A percentile compares a stretch with the other conserved stretches of the same genome.
Conservation (phyloP, 2,113 vertebrate species). For the Tympanuchus pallidicinctus region DNA sequence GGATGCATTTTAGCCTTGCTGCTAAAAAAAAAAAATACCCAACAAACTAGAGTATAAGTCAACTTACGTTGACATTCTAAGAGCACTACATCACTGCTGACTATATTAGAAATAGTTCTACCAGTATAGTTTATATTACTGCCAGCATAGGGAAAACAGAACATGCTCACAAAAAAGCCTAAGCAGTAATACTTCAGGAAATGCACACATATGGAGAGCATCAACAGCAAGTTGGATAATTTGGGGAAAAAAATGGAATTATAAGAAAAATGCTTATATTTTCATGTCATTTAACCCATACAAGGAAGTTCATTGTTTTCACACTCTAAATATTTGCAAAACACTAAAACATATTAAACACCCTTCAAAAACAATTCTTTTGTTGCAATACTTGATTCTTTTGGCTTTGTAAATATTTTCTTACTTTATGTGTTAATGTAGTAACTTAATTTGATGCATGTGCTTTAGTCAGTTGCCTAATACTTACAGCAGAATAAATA, state of each 20-base stretch:
- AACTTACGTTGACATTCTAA: constrained; percentile 4
- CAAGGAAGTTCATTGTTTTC: constrained; percentile 8
- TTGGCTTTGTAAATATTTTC: neutral
- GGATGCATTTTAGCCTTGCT: neutral
- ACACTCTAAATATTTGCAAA: constrained; percentile 9
- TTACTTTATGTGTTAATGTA: neutral
- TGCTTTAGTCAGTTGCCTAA: neutral
- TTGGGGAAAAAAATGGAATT: neutral
- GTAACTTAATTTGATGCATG: neutral
- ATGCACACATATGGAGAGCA: neutral
- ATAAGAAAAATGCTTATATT: neutral
- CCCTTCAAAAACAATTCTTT: neutral
- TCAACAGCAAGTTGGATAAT: neutral
- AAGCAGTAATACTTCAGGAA: neutral
- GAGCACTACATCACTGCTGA: neutral
- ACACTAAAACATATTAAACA: neutral
- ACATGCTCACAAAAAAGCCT: neutral
- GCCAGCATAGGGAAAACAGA: neutral
- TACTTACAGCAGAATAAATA: neutral
- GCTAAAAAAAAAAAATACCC: constrained; percentile 10
- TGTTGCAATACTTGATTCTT: neutral
- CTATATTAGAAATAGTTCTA: constrained; percentile 26
- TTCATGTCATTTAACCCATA: neutral
- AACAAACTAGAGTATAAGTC: neutral
- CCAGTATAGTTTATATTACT: constrained; percentile 12